Evolutionary conservation across 1,140 invertebrate species (phyloP).

Genomic region (Drosophila cardini): DNA sequence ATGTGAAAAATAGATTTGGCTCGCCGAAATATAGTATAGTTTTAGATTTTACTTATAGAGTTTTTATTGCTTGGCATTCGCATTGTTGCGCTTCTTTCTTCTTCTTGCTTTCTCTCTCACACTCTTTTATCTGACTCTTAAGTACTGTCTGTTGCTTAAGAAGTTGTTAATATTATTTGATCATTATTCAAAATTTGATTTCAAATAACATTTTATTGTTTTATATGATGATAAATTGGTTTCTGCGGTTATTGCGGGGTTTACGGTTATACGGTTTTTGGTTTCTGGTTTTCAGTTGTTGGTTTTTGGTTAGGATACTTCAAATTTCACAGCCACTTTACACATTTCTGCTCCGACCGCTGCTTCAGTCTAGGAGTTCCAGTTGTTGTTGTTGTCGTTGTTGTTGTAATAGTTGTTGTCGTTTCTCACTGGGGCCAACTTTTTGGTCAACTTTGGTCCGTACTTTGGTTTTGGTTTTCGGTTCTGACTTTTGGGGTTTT

Average conservation of each 20-base stretch:
- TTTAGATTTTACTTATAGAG: slow-evolving; percentile 64
- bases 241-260: slow-evolving; percentile 36
- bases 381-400: background rate
- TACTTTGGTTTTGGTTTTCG: slow-evolving; percentile 51
- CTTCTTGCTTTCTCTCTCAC: slow-evolving; percentile 17
- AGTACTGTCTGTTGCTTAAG: slow-evolving; percentile 3
- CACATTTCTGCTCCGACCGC: slow-evolving; percentile 68
- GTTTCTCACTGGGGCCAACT: slow-evolving; percentile 39
- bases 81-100: slow-evolving; percentile 36
- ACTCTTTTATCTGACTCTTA: slow-evolving; percentile 4
- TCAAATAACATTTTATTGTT: slow-evolving; percentile 58
- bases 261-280: slow-evolving; percentile 36
- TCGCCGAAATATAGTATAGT: slow-evolving; percentile 66
- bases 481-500: slow-evolving; percentile 9
- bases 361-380: slow-evolving; percentile 25
- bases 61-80: slow-evolving; percentile 54
- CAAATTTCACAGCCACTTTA: slow-evolving; percentile 80
- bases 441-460: slow-evolving; percentile 61
- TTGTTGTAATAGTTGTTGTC: slow-evolving; percentile 25
- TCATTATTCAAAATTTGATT: slow-evolving; percentile 44
- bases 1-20: slow-evolving; percentile 75
- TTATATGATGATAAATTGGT: slow-evolving; percentile 52
- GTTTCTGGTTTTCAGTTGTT: slow-evolving; percentile 32
- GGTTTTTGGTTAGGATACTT: slow-evolving; percentile 73
- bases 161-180: slow-evolving; percentile 49